Evolutionary conservation across 2,797 vertebrate species (phyloP).

Genomic region (Uromys caudimaculatus): DNA sequence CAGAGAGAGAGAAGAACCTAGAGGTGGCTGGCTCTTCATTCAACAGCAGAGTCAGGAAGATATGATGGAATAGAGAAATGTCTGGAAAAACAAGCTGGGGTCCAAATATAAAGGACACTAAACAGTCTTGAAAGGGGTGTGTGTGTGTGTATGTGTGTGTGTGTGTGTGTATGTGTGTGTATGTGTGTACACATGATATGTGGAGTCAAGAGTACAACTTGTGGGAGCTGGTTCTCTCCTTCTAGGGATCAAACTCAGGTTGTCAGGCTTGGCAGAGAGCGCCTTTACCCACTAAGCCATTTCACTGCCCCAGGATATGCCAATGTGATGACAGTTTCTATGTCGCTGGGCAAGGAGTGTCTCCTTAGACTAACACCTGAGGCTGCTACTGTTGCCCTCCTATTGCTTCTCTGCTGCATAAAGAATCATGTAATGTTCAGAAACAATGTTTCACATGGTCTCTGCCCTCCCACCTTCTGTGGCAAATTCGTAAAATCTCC

Average conservation of each 20-base stretch:
- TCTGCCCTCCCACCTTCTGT: background rate
- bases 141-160: background rate
- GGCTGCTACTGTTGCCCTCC: background rate
- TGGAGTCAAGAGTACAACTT: background rate
- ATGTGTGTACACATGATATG: background rate
- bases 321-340: background rate
- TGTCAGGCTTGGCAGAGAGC: background rate
- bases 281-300: background rate
- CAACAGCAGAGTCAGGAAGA: background rate
- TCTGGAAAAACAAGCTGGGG: background rate
- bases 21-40: background rate
- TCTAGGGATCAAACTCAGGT: background rate
- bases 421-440: background rate
- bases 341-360: background rate
- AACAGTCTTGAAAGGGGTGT: too few species aligned
- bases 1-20: background rate
- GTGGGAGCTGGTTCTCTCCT: background rate
- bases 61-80: background rate
- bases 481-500: conserved; percentile 18
- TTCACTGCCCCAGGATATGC: background rate
- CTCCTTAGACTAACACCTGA: background rate
- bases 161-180: background rate
- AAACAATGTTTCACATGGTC: background rate
- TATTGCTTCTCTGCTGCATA: background rate
- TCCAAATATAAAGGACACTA: background rate